phyloP scores from a whole-genome alignment of 1,140 invertebrate genomes.

The Neocloeon triangulifer region DNA sequence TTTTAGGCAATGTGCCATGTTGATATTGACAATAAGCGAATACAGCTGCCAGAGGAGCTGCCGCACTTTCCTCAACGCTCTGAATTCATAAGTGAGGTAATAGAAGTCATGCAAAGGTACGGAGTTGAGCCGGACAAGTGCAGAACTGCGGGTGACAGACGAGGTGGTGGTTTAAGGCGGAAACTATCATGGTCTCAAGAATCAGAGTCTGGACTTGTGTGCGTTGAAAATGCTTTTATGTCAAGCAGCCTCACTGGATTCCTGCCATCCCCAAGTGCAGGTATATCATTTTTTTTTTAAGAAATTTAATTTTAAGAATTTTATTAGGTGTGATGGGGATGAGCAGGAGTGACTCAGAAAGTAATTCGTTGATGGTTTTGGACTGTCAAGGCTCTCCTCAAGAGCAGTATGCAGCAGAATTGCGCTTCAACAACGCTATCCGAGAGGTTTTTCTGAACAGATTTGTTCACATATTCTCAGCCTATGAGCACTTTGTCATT shows the following conservation, averaged over 20 bases:
- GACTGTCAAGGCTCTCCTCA: too few relatives aligned
- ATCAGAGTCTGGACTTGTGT: conserved; percentile 28
- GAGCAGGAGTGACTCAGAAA: too few relatives aligned
- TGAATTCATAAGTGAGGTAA: conserved; percentile 69
- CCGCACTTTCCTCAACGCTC: conserved; percentile 75
- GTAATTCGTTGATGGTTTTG: too few relatives aligned
- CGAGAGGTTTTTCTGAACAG: conserved; percentile 90
- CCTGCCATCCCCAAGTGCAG: too few relatives aligned
- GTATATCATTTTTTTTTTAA: conserved; percentile 12
- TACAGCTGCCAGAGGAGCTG: conserved; percentile 88
- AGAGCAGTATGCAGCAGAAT: conserved; percentile 60
- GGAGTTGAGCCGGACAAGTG: conserved; percentile 20
- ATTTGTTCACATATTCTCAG: conserved; percentile 87
- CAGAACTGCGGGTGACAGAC: conserved; percentile 9
- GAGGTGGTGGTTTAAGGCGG: conserved; percentile 19
- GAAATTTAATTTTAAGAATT: too few relatives aligned
- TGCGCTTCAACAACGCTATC: conserved; percentile 77
- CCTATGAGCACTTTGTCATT: conserved; percentile 93
- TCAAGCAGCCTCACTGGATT: too few relatives aligned
- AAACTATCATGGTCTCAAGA: conserved; percentile 55
- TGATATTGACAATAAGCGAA: conserved; percentile 77
- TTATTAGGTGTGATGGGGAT: too few relatives aligned
- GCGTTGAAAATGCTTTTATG: too few relatives aligned
- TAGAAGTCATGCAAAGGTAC: conserved; percentile 53
- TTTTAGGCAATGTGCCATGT: conserved; percentile 78